Evolutionary conservation across 2,797 vertebrate genomes (phyloP), one percentile per base, ranked within the genome.

Genomic region (Anableps anableps): DNA sequence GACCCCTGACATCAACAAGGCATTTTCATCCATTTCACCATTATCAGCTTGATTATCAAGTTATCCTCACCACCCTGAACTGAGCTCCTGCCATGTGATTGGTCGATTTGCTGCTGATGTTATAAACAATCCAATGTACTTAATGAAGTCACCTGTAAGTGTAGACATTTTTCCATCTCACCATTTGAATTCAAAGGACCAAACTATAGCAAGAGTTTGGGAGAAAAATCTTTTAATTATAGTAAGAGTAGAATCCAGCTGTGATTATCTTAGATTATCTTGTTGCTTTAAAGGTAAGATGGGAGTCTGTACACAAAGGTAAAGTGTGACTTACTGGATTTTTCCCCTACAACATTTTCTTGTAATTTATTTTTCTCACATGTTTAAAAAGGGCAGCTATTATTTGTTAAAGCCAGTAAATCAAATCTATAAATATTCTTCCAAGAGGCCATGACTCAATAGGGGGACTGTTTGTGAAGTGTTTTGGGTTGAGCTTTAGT

Each of bases 401-500:
- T 80, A 88, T 90, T 88, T 82, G 73, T 76, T 72, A 77, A 78
- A 83, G 77, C 83, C 79, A 72, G 66, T 76, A 41, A 88, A 88
- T 94, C 88, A 89, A 70, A 83, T 89, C 90, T 93, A 93, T 93
- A 93, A 92, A 94, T 92, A 91, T 91, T 90, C 80, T 85, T 77
- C 70, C 80, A n/a, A n/a, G 81, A 84, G 66, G 72, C 81, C 80
- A 71, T 83, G 88, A 90, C 80, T 89, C 75, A 88, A 76, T 34
- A 62, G 45, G 14, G 77, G 84, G 83, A 79, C 74, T 78, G 78
- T 80, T 84, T 76, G 84, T 53, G 84, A 41, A 77, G 41, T 64
- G 19, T 75, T 74, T 77, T 83, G 81, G 80, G 78, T 77, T 50
- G 72, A 84, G 87, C 86, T 80, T 72, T 60, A 47, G 82, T 87